Base-by-base conservation (phyloP, 2,888 invertebrate genomes). In the Platycnemis pennipes region DNA sequence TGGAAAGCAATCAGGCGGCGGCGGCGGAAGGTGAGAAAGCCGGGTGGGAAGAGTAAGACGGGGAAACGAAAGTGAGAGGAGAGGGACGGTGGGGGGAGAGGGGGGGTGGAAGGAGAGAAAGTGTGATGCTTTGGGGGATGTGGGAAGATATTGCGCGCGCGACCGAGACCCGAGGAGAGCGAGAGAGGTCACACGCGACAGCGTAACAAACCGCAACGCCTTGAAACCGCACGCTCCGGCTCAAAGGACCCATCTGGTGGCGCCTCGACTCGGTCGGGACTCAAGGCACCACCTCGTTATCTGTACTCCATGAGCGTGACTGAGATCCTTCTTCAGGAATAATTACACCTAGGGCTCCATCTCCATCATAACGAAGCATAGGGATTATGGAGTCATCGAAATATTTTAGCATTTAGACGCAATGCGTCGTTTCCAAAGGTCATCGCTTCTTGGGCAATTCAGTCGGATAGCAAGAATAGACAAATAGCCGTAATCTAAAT, bases 1-100 rank as follows among this genome's bases (percentile, higher is more conserved):
- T 77, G 77, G 77, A 77, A 77, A 77, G 77, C 77, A 77, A 77
- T 77, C 77, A 37, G n/a, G n/a, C n/a, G n/a, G n/a, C 19, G 37
- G 77, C 31, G 77, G 37, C 31, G 77, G 77, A 77, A 77, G 77
- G 77, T 77, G 77, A 77, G 77, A 13, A 16, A 16, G 49, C 49
- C 49, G 26, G 63, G 26, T 26, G 63, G 63, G 63, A 26, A 3
- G 63, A 63, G 26, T 26, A 16, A 63, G 7, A 11, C 26, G 37
- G 31, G 31, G 69, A 7, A 31, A 31, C n/a, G 69, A 69, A 69
- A 69, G 69, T 69, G 77, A 77, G 31, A 37, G 11, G 77, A 0
- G 31, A 37, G 63, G 19, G 63, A 16, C 4, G 37, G 77, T 0
- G 37, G n/a, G 63, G n/a, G n/a, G n/a, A n/a, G 63, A 63, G 0